Evolutionary conservation across 2,888 invertebrate genomes (phyloP).

Genomic region (Lymantria monacha): DNA sequence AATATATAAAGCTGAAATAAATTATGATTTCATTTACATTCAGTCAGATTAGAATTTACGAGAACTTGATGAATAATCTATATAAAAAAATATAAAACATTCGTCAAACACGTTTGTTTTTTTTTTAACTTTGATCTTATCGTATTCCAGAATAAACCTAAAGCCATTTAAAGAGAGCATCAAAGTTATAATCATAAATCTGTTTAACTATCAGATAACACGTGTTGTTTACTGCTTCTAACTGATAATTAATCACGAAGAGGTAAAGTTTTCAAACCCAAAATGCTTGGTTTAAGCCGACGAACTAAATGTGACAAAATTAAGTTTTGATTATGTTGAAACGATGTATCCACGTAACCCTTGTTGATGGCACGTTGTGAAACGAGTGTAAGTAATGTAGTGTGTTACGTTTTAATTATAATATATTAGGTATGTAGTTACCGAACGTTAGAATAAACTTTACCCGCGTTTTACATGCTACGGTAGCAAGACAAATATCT

Average conservation of each 20-base stretch:
- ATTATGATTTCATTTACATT: too few species aligned
- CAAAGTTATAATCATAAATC: constrained; percentile 27
- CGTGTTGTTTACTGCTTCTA: constrained; percentile 27
- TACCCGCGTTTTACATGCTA: too few species aligned
- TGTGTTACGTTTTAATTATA: constrained; percentile 33
- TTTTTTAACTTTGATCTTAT: too few species aligned
- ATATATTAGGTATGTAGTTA: constrained; percentile 13
- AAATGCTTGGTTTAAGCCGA: constrained; percentile 51
- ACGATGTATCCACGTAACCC: constrained; percentile 35
- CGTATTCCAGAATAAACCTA: background rate
- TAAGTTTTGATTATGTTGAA: constrained; percentile 58
- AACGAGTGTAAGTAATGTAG: constrained; percentile 31
- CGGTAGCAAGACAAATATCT: too few species aligned
- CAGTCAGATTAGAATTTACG: too few species aligned
- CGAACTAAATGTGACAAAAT: constrained; percentile 55
- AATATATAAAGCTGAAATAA: too few species aligned
- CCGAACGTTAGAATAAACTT: too few species aligned
- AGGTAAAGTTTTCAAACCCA: constrained; percentile 50
- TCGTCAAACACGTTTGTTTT: too few species aligned
- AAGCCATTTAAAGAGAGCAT: constrained; percentile 26
- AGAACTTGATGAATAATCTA: too few species aligned
- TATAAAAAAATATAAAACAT: too few species aligned
- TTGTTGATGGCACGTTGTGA: constrained; percentile 42
- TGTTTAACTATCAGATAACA: constrained; percentile 29
- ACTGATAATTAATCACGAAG: constrained; percentile 53